Percentiles rank a stretch among this genome's conserved stretches.
These are phyloP conservation scores for Cygnus atratus DNA, from an alignment of 2,113 vertebrate genomes.

Conservation along the genomic window DNA sequence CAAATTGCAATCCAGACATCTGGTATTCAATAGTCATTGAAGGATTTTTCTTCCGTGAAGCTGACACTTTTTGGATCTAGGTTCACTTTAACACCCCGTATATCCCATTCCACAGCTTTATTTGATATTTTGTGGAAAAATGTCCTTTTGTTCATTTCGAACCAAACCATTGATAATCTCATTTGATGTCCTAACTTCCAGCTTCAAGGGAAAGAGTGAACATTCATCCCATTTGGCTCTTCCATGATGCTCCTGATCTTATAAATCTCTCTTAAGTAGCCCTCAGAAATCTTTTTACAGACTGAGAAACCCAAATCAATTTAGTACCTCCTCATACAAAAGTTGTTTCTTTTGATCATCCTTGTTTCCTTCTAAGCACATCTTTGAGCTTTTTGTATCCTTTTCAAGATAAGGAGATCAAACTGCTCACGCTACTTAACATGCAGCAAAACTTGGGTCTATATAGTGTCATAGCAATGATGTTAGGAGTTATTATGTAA, in stretches of 20 bases:
- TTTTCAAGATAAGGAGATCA: neutral
- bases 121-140: neutral
- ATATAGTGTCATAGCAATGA: neutral
- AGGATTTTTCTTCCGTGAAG: neutral
- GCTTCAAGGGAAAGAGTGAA: neutral
- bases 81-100: neutral
- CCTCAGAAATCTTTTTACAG: neutral
- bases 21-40: neutral
- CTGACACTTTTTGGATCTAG: neutral
- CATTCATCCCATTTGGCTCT: neutral
- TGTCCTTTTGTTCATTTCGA: neutral
- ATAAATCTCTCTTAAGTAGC: neutral
- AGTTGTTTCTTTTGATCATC: conserved; percentile 1
- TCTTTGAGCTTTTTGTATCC: neutral
- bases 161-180: neutral
- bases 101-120: neutral
- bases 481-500: too few relatives aligned
- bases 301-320: neutral
- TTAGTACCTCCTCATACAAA: neutral
- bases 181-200: neutral
- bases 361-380: neutral
- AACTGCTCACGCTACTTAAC: neutral
- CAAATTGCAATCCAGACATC: neutral
- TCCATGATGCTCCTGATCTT: neutral
- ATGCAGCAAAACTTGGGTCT: neutral